phyloP scores from a whole-genome alignment of 2,888 invertebrate species.

The Piscicola geometra region DNA sequence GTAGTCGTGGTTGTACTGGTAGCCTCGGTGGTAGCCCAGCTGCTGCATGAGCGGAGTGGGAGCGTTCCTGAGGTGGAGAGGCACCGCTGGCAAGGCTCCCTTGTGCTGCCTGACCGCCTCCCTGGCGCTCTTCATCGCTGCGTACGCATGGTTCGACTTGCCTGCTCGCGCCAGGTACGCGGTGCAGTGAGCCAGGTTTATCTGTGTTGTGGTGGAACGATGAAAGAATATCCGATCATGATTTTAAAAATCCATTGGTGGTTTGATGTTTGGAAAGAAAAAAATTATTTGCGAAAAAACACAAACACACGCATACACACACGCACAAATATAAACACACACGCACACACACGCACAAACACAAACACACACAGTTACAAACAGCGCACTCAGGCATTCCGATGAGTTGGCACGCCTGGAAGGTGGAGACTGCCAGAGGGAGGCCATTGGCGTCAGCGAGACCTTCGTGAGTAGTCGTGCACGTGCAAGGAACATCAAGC shows the following conservation, averaged over 20 bases:
- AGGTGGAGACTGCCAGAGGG: conserved; percentile 68
- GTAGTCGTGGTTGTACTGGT: conserved; percentile 49
- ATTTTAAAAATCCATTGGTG: no score
- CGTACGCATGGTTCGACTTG: conserved; percentile 67
- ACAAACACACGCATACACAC: no score
- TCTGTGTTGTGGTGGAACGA: conserved; percentile 45
- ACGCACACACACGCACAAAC: no score
- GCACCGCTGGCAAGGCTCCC: conserved; percentile 70
- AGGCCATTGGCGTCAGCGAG: conserved; percentile 62
- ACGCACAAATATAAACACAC: no score
- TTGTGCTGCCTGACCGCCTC: conserved; percentile 62
- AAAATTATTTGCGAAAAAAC: no score
- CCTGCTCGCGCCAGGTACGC: conserved; percentile 72
- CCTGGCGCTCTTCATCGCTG: conserved; percentile 63
- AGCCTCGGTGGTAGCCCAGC: conserved; percentile 60
- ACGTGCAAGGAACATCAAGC: background rate
- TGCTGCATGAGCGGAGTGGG: conserved; percentile 72
- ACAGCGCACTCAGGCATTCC: conserved; percentile 79
- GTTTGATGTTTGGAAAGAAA: no score
- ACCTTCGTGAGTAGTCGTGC: conserved; percentile 44
- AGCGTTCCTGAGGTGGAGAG: conserved; percentile 75
- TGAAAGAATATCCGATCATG: background rate
- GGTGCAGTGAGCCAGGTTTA: conserved; percentile 70
- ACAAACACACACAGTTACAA: no score
- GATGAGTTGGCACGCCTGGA: conserved; percentile 73